Evolutionary conservation across 2,113 vertebrate species (phyloP), one percentile per base, ranked within the genome.

Genomic region (Romanogobio albipinnatus): DNA sequence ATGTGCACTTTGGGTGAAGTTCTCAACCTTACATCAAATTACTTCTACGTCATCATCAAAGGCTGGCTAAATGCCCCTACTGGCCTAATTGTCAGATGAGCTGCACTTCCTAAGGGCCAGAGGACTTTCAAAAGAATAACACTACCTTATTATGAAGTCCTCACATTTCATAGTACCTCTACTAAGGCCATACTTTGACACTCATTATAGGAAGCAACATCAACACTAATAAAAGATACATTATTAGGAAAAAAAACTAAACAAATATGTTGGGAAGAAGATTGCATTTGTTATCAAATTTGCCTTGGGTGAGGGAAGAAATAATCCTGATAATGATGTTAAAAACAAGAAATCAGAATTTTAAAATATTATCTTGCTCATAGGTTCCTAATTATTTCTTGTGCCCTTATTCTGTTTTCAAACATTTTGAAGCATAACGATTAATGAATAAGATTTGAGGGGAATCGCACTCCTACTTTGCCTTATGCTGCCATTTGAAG

Each of bases 21-120:
- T 51, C 79, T 70, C 33, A 43, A 14, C 5, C 26, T 61, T 22
- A 81, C 26, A 68, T 87, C 49, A 84, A 76, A 87, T 49, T 13
- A 58, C 36, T 14, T 45, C 10, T 66, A 58, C 13, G 9, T 62
- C 61, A 83, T 22, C 53, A 14, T 73, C 43, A 47, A 73, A 73
- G 15, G 62, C 73, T 76, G 14, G 13, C 2, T 74, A 77, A 53
- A 71, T 47, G 10, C 26, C 49, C 58, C 26, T 19, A 56, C 45
- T 61, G 49, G 39, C 39, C 81, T 75, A 73, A 73, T 86, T 82
- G 68, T 56, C 26, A 74, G 53, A 61, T 45, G 19, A 33, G 36
- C 56, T 53, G 15, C 47, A 33, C 7, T 61, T 61, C 22, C 76
- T 61, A 39, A 79, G 53, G 33, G 19, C 56, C 76, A 43, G 36